Evolutionary conservation across 2,113 vertebrate species (phyloP), one percentile per base, ranked within the genome.

Genomic region (Colaptes auratus): DNA sequence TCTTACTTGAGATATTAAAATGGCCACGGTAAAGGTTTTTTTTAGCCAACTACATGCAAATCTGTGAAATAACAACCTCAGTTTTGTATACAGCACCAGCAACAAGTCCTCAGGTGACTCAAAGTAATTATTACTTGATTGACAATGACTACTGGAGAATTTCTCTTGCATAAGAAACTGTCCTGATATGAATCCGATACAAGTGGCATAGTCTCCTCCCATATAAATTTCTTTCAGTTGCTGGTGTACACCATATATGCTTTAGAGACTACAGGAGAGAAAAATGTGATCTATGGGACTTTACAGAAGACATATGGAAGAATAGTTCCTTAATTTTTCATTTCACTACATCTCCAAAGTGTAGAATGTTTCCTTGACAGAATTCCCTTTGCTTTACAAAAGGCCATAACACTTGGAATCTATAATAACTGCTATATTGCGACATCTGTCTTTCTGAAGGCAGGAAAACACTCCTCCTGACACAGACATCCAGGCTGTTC

Each of bases 321-420:
- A 61, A 44, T 6, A 75, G 65, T 46, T 65, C 69, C 91, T 91
- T 76, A 16, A 88, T 89, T 95, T 84, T 92, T 94, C 80, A 92
- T 88, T 58, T 86, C 44, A 4, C 50, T 10, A 17, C 83, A 61
- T 65, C 83, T 91, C 65, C 61, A 13, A 87, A 79, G 30, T 27
- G n/a, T 14, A 77, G 70, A 96, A 74, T 2, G 8, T n/a, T 85
- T 91, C 69, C 79, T 46, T 80, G 82, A 86, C 53, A 91, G 61
- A 88, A 91, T 36, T 90, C 80, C 86, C 90, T 82, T 65, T 78
- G 53, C 83, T 72, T 69, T 61, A 50, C 65, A 67, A 75, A 84
- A 84, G 53, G 77, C 53, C 61, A 21, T 65, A 90, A 18, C 79
- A 17, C 31, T 59, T 55, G 46, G 31, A 59, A 18, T 74, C 78